Conservation (phyloP, 2,888 invertebrate species). For the Theretra japonica region DNA sequence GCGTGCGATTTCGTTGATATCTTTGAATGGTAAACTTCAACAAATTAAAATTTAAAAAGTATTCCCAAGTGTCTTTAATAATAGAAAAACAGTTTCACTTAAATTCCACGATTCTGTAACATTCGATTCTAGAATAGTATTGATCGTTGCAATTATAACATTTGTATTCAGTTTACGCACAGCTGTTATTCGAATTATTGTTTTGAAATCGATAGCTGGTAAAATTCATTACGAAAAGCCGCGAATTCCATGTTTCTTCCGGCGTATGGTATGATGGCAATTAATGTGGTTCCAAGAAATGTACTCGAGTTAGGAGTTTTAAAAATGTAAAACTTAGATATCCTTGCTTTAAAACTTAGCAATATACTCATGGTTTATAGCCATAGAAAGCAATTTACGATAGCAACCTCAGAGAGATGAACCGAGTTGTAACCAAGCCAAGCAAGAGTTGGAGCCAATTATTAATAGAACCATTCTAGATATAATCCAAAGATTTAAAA, state of each 20-base stretch:
- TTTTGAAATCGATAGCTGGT: conserved; percentile 25
- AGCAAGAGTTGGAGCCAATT: too few species aligned
- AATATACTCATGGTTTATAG: background rate
- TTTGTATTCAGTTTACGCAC: conserved; percentile 10
- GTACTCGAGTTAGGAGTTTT: background rate
- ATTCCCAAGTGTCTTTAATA: too few species aligned
- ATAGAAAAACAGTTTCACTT: too few species aligned
- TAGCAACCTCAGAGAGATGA: too few species aligned
- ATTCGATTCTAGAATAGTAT: background rate
- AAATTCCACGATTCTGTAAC: background rate
- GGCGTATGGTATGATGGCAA: background rate
- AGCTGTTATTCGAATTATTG: background rate
- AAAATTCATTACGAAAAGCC: background rate
- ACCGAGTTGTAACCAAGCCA: too few species aligned
- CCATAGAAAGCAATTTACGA: too few species aligned
- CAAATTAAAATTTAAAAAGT: too few species aligned
- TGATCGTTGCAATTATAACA: background rate
- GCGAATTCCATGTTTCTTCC: conserved; percentile 19
- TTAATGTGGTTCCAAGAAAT: background rate
- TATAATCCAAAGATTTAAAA: too few species aligned
- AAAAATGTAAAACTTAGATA: background rate
- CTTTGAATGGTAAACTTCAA: too few species aligned
- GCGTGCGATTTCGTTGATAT: too few species aligned
- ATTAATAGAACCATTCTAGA: too few species aligned
- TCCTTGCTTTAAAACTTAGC: background rate